A percentile compares a stretch with the other conserved stretches of the same genome.
phyloP scores from a whole-genome alignment of 2,797 vertebrate species.

The Pangasius krempfi region DNA sequence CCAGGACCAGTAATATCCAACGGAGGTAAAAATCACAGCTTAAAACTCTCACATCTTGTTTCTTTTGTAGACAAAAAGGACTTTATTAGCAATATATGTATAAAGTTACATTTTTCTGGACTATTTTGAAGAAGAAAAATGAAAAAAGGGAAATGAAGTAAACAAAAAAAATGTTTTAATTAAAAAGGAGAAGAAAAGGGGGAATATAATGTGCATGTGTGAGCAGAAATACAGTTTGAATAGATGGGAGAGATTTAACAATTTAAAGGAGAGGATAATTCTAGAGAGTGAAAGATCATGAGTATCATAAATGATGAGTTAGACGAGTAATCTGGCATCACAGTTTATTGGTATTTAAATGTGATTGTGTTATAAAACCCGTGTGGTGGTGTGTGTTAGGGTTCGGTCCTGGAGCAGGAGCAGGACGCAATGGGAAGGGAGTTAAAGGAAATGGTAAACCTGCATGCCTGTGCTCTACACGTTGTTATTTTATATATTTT shows the following conservation, averaged over 20 bases:
- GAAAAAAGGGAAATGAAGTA: neutral
- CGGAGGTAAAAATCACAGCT: constrained; percentile 10
- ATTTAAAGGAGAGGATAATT: neutral
- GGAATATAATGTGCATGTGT: neutral
- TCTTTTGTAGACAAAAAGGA: neutral
- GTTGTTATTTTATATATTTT: neutral
- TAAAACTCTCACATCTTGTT: neutral
- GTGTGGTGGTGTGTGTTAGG: constrained; percentile 38
- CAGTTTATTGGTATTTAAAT: neutral
- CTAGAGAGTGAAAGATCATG: neutral
- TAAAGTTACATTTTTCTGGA: too few relatives aligned
- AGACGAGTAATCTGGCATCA: neutral
- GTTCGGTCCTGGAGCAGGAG: constrained; percentile 6
- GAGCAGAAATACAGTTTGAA: neutral
- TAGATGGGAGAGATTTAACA: neutral
- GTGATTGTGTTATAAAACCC: neutral
- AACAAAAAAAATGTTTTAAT: neutral
- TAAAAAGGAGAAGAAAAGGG: neutral
- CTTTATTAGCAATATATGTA: neutral
- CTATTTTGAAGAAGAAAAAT: neutral
- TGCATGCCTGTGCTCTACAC: neutral
- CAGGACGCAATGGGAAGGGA: constrained; percentile 16
- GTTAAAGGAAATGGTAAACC: constrained; percentile 46
- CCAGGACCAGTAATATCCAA: neutral
- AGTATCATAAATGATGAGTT: neutral